Evolutionary conservation across 1,140 invertebrate species (phyloP).

Genomic region (Cecropterus lyciades): DNA sequence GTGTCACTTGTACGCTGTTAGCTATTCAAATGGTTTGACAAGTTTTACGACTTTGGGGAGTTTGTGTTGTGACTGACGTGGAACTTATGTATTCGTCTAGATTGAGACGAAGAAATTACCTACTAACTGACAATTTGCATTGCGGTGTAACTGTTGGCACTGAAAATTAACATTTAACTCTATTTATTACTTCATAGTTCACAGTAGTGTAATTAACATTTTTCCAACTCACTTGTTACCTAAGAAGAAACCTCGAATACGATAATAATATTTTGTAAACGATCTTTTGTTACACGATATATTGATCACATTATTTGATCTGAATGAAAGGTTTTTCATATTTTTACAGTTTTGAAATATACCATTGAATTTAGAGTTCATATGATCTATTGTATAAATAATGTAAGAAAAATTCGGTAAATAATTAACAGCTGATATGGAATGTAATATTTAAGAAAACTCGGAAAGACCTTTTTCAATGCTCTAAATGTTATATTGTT

Average conservation of each 20-base stretch:
- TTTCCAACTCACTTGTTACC: no score
- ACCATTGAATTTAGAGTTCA: not conserved
- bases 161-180: not conserved
- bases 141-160: constrained; percentile 2
- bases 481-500: no score
- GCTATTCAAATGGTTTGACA: constrained; percentile 26
- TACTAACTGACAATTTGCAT: not conserved
- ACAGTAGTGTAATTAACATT: no score
- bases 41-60: constrained; percentile 9
- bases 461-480: no score
- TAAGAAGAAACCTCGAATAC: constrained; percentile 1
- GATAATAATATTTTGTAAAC: constrained; percentile 1
- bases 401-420: no score
- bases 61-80: not conserved
- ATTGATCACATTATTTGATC: constrained; percentile 4
- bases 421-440: no score
- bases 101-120: not conserved
- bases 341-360: constrained; percentile 1
- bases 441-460: no score
- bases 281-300: not conserved
- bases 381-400: not conserved
- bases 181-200: not conserved
- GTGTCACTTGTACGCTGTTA: constrained; percentile 15
- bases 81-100: not conserved
- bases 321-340: not conserved